Base-by-base conservation (phyloP, 1,140 invertebrate genomes). In the Heliconius eleuchia region DNA sequence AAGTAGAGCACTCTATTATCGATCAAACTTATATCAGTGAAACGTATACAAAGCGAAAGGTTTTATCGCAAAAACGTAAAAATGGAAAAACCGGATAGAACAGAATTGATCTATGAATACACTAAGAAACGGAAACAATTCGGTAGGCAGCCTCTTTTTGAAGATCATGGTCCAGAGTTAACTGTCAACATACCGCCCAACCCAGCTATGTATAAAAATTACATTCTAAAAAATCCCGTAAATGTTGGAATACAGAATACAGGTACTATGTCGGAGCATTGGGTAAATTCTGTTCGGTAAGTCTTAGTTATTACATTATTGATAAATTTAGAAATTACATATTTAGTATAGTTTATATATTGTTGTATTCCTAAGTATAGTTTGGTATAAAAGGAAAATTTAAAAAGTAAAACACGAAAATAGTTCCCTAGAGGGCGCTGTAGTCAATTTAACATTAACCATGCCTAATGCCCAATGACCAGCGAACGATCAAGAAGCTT, bases 131-230 rank as follows among this genome's bases (percentile, higher is more conserved):
- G 97, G 74, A 95, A 95, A 71, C 94, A 97, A 80, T 97, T 97
- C 92, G 97, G 97, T 9, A 95, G 95, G 82, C 96, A 96, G 80
- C 96, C 96, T 76, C 95, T 96, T 66, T 98, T 99, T 90, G 95
- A 96, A 34, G 97, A 98, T 89, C 94, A 95, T 82, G 96, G 96
- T 66, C 96, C 97, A 5, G 97, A 97, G 87, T 86, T 98, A 30
- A 95, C 97, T 78, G 96, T 97, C 27, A 97, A 97, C 87, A 97
- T 98, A 83, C 95, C 96, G 34, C 96, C 97, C 30, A 96, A 98
- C 92, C 95, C 96, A 55, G 94, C 95, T 4, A 84, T 96, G 39
- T 95, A 95, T 79, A 96, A 96, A 78, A 95, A 97, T 89, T 98
- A 96, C 86, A 96, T 98, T 79, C 95, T 96, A 46, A 93, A 96